phyloP scores from a whole-genome alignment of 1,140 invertebrate species.

The Rhysida immarginata region DNA sequence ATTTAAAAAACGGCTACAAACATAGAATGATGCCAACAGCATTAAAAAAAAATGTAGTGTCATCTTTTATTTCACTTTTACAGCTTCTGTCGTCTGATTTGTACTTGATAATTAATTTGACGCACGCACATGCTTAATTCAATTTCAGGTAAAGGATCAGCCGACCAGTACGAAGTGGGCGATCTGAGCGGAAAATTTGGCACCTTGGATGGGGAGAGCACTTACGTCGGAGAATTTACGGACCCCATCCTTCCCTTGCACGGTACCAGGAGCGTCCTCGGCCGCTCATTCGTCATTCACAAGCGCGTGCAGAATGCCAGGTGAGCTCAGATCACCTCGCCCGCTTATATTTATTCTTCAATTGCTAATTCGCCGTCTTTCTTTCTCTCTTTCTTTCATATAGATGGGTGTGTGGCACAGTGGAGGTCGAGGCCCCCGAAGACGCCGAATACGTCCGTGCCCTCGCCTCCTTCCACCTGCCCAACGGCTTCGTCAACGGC shows the following conservation, averaged over 20 bases:
- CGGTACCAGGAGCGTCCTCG: conserved; percentile 64
- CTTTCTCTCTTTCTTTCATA: conserved; percentile 6
- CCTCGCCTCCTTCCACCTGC: conserved; percentile 84
- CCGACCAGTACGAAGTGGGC: conserved; percentile 75
- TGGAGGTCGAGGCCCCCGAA: conserved; percentile 66
- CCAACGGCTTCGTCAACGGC: conserved; percentile 64
- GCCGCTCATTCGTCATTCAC: conserved; percentile 68
- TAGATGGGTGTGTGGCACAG: conserved; percentile 67
- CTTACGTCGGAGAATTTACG: conserved; percentile 47
- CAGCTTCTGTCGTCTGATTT: too few species aligned
- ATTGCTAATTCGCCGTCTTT: neutral
- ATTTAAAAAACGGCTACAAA: too few species aligned
- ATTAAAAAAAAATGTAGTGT: too few species aligned
- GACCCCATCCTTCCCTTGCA: conserved; percentile 74
- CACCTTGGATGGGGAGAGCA: conserved; percentile 25
- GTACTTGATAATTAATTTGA: too few species aligned
- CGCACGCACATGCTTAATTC: too few species aligned
- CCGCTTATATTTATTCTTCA: neutral
- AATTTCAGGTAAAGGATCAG: conserved; percentile 33
- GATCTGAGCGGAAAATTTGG: conserved; percentile 85
- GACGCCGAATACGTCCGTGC: conserved; percentile 68
- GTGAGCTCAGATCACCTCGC: too few species aligned
- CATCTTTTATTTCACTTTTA: too few species aligned
- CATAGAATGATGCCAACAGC: too few species aligned
- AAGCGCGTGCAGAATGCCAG: conserved; percentile 44